phyloP scores from a whole-genome alignment of 2,797 vertebrate species.

The Sciurus vulgaris region DNA sequence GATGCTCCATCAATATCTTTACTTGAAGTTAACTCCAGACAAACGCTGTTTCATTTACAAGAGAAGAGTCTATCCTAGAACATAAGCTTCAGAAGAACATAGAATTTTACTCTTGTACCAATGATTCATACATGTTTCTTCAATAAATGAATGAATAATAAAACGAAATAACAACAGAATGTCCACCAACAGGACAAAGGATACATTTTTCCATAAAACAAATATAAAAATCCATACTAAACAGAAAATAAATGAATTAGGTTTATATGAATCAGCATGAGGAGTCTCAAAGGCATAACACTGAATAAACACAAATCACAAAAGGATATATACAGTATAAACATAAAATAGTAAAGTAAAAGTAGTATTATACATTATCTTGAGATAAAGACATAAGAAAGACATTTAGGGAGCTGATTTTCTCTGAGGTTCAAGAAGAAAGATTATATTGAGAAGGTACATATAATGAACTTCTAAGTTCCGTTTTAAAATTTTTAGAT shows the following conservation, averaged over 20 bases:
- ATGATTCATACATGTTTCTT: not conserved
- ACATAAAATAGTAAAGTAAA: not conserved
- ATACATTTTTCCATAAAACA: not conserved
- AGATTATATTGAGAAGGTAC: not conserved
- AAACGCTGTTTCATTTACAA: not conserved
- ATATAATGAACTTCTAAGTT: not conserved
- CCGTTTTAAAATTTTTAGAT: slow-evolving; percentile 9
- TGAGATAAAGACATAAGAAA: not conserved
- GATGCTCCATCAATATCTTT: not conserved
- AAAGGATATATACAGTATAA: not conserved
- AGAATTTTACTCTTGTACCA: not conserved
- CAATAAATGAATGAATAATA: not conserved
- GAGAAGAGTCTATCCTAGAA: not conserved
- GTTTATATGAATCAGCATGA: not conserved
- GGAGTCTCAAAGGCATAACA: not conserved
- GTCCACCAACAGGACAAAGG: not conserved
- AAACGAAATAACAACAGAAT: not conserved
- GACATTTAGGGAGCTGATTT: not conserved
- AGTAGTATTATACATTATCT: not conserved
- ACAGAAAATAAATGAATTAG: not conserved
- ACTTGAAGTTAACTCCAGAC: not conserved
- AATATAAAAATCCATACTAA: not conserved
- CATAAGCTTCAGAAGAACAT: not conserved
- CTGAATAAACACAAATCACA: not conserved
- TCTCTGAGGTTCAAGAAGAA: not conserved